Evolutionary conservation across 2,113 vertebrate species (phyloP).

Genomic region (Sturnira hondurensis): DNA sequence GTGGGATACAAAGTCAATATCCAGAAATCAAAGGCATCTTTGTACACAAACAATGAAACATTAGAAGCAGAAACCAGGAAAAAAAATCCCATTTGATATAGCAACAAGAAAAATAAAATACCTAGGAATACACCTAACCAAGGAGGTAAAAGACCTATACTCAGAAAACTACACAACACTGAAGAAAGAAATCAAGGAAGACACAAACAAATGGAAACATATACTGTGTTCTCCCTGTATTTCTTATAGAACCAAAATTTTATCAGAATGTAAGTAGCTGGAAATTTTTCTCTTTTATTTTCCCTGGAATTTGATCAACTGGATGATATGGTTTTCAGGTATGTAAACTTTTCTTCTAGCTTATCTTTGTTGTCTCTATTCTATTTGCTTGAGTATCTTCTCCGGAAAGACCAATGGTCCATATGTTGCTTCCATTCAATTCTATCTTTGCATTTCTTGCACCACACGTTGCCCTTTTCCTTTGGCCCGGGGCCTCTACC

Average conservation of each 20-base stretch:
- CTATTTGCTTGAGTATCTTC: neutral
- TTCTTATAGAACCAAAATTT: neutral
- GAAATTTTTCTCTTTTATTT: neutral
- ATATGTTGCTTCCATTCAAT: neutral
- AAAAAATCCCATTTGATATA: too few species aligned
- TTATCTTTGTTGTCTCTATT: neutral
- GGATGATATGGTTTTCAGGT: neutral
- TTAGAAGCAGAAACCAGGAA: too few species aligned
- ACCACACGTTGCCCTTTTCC: neutral
- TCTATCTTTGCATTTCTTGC: neutral
- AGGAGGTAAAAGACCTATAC: too few species aligned
- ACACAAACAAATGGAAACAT: too few species aligned
- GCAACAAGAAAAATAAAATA: too few species aligned
- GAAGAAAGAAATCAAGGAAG: too few species aligned
- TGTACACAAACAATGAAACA: too few species aligned
- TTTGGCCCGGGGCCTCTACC: neutral
- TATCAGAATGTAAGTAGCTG: neutral
- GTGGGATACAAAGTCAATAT: too few species aligned
- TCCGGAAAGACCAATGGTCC: neutral
- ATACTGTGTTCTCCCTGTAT: neutral
- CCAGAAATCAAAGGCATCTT: too few species aligned
- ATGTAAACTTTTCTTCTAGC: slow-evolving; percentile 2
- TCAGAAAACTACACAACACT: too few species aligned
- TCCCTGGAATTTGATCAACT: neutral
- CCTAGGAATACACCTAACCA: too few species aligned